phyloP scores from a whole-genome alignment of 2,797 vertebrate genomes.

The Acanthis flammea region DNA sequence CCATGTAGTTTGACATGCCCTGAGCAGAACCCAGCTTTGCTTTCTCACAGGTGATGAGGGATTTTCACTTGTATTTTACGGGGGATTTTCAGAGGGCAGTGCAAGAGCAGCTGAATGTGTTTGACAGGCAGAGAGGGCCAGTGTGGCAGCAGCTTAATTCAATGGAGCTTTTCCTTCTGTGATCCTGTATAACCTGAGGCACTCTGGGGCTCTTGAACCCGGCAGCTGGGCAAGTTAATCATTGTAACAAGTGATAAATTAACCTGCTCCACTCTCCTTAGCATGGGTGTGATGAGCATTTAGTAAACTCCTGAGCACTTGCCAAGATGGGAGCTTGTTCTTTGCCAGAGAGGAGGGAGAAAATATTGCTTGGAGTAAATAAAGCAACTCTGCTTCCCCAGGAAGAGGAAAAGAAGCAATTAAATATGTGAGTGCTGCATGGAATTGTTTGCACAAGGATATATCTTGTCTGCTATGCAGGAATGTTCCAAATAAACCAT shows the following conservation, averaged over 20 bases:
- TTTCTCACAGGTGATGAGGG: neutral
- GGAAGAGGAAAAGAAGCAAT: neutral
- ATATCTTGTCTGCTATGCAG: rapidly evolving
- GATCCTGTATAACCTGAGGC: neutral
- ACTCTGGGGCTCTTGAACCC: neutral
- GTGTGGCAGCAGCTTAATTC: neutral
- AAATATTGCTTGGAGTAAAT: neutral
- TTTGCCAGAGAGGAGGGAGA: neutral
- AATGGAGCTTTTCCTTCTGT: neutral
- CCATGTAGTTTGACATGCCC: rapidly evolving
- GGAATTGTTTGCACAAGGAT: neutral
- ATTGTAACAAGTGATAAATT: neutral
- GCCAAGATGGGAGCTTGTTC: neutral
- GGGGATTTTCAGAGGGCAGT: neutral
- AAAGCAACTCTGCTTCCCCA: neutral
- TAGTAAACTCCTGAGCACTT: neutral
- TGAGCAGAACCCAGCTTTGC: rapidly evolving
- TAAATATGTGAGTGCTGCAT: neutral
- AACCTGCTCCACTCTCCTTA: neutral
- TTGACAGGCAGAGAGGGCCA: neutral
- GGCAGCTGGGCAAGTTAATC: neutral
- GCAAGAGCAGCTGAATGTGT: rapidly evolving
- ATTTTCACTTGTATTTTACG: rapidly evolving
- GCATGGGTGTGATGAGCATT: neutral
- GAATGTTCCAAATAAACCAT: neutral